phyloP scores from a whole-genome alignment of 2,113 vertebrate species.

The Leptosomus discolor region DNA sequence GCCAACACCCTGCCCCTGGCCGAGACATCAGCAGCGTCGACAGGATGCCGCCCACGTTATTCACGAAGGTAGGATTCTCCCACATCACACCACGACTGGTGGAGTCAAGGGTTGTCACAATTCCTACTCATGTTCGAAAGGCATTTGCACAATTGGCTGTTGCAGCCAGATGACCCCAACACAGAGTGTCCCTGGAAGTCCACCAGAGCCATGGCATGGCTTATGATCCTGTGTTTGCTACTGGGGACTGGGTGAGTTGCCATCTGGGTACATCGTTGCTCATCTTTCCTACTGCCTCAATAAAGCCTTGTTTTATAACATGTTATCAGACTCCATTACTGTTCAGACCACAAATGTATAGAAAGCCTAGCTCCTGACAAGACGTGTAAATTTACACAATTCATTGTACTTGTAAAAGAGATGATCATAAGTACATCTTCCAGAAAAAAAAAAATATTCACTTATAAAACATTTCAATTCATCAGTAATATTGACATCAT shows the following conservation, averaged over 20 bases:
- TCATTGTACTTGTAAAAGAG: not conserved
- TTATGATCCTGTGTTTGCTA: not conserved
- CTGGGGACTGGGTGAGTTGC: not conserved
- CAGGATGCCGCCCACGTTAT: not conserved
- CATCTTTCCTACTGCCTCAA: not conserved
- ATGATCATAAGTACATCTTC: not conserved
- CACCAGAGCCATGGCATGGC: not conserved
- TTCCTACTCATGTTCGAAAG: not conserved
- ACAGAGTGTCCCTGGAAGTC: not conserved
- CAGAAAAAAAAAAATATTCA: not conserved
- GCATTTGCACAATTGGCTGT: fast-evolving
- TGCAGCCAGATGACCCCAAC: not conserved
- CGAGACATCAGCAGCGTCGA: fast-evolving
- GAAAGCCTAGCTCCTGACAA: not conserved
- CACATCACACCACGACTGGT: not conserved
- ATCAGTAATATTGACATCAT: not conserved
- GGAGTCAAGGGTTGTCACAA: not conserved
- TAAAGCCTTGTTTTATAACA: not conserved
- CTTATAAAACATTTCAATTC: not conserved
- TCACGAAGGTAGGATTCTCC: not conserved
- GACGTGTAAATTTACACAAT: not conserved
- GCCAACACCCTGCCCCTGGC: not conserved
- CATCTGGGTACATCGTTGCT: fast-evolving
- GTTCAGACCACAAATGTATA: not conserved
- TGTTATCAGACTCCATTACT: not conserved